A percentile compares a stretch with the other conserved stretches of the same genome.
phyloP scores from a whole-genome alignment of 2,113 vertebrate genomes.

The Struthio camelus region DNA sequence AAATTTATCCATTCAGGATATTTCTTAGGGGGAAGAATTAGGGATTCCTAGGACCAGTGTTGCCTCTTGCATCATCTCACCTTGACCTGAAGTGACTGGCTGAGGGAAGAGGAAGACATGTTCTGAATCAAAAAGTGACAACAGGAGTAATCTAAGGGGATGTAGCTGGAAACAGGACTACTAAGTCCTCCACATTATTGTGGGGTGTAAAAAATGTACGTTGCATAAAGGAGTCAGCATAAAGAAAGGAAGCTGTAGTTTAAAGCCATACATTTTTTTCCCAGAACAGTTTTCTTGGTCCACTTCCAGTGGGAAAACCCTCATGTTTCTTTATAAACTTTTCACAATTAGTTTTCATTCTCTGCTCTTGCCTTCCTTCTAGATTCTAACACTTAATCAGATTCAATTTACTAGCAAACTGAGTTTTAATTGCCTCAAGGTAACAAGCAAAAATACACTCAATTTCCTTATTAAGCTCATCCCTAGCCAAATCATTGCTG shows the following conservation, averaged over 20 bases:
- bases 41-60: neutral
- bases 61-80: neutral
- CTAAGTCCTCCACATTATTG: neutral
- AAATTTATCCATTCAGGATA: neutral
- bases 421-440: neutral
- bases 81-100: neutral
- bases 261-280: neutral
- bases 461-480: neutral
- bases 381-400: neutral
- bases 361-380: neutral
- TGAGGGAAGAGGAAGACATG: neutral
- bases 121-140: neutral
- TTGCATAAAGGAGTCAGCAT: neutral
- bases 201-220: neutral
- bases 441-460: conserved; percentile 10
- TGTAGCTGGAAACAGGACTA: neutral
- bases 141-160: neutral
- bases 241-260: neutral
- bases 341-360: neutral
- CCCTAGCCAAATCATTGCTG: neutral
- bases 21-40: neutral
- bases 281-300: neutral
- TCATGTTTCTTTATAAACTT: accelerated
- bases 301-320: neutral
- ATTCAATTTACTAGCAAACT: conserved; percentile 9